Conservation (phyloP, 64 coral and sea anemone genomes). For the Astreopora myriophthalma region DNA sequence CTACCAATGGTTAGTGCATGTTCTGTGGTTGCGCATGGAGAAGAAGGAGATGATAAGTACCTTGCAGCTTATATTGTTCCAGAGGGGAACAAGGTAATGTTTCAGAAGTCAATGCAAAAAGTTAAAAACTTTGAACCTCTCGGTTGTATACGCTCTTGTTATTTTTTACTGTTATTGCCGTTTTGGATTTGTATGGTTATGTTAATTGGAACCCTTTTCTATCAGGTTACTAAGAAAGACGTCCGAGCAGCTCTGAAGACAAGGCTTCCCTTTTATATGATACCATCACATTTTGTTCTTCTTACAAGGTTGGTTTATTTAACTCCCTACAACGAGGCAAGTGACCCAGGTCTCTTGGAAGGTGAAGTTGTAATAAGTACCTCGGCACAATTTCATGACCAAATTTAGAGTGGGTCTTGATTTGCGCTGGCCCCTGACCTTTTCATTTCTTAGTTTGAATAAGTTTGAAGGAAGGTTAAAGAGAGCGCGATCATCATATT, state of each 20-base stretch:
- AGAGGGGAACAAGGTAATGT: slow-evolving; percentile 79
- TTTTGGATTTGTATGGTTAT: not conserved
- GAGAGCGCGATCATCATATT: no score
- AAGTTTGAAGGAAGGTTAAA: no score
- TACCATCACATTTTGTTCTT: slow-evolving; percentile 89
- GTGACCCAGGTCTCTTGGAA: not conserved
- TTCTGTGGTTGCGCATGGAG: slow-evolving; percentile 73
- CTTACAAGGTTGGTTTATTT: slow-evolving; percentile 61
- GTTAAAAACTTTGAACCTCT: no score
- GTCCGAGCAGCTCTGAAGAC: slow-evolving; percentile 76
- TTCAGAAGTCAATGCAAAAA: not conserved
- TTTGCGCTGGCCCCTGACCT: no score
- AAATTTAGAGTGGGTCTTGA: not conserved
- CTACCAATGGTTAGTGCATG: slow-evolving; percentile 81
- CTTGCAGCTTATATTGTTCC: slow-evolving; percentile 85
- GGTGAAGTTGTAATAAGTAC: no score
- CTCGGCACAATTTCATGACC: not conserved
- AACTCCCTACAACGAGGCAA: not conserved
- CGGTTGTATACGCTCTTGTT: no score
- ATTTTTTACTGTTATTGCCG: not conserved
- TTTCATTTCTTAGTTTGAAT: no score
- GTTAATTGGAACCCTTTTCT: not conserved
- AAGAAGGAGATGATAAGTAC: slow-evolving; percentile 86
- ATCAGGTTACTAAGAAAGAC: slow-evolving; percentile 80
- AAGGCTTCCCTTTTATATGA: slow-evolving; percentile 94